Base-by-base conservation (phyloP, 2,113 vertebrate species). In the Zootoca vivipara region DNA sequence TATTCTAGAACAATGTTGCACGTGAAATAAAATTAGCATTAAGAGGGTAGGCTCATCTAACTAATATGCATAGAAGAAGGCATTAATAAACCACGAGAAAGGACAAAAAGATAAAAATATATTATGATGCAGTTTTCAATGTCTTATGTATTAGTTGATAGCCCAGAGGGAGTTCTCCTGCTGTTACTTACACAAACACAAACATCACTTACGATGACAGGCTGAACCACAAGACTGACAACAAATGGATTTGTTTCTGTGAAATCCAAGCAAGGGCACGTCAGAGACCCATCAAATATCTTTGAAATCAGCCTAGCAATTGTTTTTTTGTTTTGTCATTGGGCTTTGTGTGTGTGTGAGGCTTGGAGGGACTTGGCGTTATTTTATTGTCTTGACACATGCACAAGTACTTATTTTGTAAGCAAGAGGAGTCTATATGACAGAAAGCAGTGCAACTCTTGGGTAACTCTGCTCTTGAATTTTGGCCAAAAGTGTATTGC, bases 111-210 rank as follows among this genome's bases (percentile, higher is more conserved):
- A 52, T 93, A 92, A 94, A 79, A 81, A 79, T 70, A 93, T 83
- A 26, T 89, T 92, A 91, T 89, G 79, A 58, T 92, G 94, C 94
- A 75, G 56, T 87, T 92, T 94, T 86, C 85, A 75, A 78, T 81
- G 92, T 79, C 89, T 95, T 90, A 52, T 84, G 83, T 92, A 88
- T 89, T 92, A 93, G 82, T 86, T 90, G 93, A 80, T 86, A 92
- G 92, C 94, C 75, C 0, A 89, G 80, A 92, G 78, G 83, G 91
- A 96, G 92, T 65, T 89, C 83, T 93, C 62, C 67, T 92, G 84
- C 87, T 85, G 46, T 89, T 95, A 92, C 83, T 91, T 91, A 94
- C 67, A 91, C 78, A 93, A 95, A 93, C 83, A 89, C 77, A 92
- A 91, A 75, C 83, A 87, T 85, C 3, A 85, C 85, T 94, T 93